A percentile compares a stretch with the other conserved stretches of the same genome.
Conservation (phyloP, 2,113 vertebrate genomes). For the Pao palembangensis region DNA sequence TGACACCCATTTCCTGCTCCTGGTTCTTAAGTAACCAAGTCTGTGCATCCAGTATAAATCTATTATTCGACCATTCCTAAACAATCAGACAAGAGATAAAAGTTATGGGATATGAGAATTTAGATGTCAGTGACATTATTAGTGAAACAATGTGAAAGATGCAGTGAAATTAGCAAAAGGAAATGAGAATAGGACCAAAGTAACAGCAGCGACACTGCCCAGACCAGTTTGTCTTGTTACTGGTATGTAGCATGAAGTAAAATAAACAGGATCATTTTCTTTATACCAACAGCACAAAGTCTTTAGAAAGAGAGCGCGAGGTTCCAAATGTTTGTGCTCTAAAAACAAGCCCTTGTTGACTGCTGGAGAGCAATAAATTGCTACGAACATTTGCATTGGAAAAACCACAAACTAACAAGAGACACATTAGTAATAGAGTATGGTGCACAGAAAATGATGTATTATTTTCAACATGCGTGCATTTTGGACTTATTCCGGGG, state of each 20-base stretch:
- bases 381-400: background rate
- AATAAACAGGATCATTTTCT: slow-evolving; percentile 41
- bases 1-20: slow-evolving; percentile 43
- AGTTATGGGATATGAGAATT: no score
- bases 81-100: background rate
- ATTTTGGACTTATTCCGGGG: no score
- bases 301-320: slow-evolving; percentile 22
- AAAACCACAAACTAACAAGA: background rate
- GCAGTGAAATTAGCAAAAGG: background rate
- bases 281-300: slow-evolving; percentile 16
- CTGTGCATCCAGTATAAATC: background rate
- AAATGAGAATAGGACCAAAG: background rate
- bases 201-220: slow-evolving; percentile 12
- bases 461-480: no score
- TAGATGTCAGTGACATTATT: background rate
- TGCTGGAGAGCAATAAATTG: background rate
- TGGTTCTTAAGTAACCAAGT: background rate
- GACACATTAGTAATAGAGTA: background rate
- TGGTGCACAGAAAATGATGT: no score
- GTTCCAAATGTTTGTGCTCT: slow-evolving; percentile 13
- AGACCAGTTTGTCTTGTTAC: slow-evolving; percentile 46
- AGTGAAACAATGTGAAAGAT: background rate
- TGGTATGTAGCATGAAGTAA: slow-evolving; percentile 52
- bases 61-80: background rate
- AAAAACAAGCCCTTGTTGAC: background rate